phyloP scores from a whole-genome alignment of 2,797 vertebrate genomes.

The Benthosema pterotum region DNA sequence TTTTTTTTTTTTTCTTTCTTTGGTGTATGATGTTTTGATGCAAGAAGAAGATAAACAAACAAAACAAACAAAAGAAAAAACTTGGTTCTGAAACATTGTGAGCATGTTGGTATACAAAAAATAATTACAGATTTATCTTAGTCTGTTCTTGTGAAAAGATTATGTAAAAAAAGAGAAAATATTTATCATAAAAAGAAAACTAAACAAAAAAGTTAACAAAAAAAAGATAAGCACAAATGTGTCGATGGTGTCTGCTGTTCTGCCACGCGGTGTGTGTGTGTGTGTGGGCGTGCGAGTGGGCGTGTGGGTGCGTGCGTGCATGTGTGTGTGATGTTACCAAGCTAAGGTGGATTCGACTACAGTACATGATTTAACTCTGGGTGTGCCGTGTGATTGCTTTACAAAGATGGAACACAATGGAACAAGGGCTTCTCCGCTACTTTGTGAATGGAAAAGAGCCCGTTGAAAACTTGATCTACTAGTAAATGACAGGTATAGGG shows the following conservation, averaged over 20 bases:
- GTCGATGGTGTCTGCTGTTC: slow-evolving; percentile 80
- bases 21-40: slow-evolving; percentile 72
- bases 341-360: too few relatives aligned
- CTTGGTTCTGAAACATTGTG: slow-evolving; percentile 76
- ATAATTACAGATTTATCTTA: slow-evolving; percentile 73
- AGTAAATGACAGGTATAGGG: too few relatives aligned
- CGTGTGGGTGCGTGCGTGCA: too few relatives aligned
- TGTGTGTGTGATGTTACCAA: too few relatives aligned
- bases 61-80: slow-evolving; percentile 48
- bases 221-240: slow-evolving; percentile 80
- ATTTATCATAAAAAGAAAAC: slow-evolving; percentile 60
- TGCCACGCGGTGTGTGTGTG: slow-evolving; percentile 68
- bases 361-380: too few relatives aligned
- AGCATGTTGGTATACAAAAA: slow-evolving; percentile 81
- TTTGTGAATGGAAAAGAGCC: too few relatives aligned
- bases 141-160: slow-evolving; percentile 81
- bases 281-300: slow-evolving; percentile 1
- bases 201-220: slow-evolving; percentile 49
- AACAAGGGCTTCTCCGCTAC: too few relatives aligned
- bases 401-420: too few relatives aligned
- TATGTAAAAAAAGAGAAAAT: slow-evolving; percentile 68
- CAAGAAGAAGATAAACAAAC: slow-evolving; percentile 36
- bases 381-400: too few relatives aligned
- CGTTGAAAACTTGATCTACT: too few relatives aligned
- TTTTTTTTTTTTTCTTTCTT: too few relatives aligned